phyloP scores from a whole-genome alignment of 2,113 vertebrate species.

The Rhabdomys dilectus region DNA sequence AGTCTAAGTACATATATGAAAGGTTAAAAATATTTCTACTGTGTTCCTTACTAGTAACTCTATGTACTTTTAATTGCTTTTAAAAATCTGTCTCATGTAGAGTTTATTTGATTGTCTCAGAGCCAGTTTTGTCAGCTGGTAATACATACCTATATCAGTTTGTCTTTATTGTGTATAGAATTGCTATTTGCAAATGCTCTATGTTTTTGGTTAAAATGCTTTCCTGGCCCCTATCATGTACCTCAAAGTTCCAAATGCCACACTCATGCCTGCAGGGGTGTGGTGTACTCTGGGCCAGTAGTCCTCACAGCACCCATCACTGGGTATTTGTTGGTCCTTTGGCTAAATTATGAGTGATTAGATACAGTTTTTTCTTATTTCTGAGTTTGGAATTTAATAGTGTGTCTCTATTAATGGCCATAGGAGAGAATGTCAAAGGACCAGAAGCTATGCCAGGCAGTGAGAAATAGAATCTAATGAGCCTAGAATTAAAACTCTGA shows the following conservation, averaged over 20 bases:
- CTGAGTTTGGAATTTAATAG: background rate
- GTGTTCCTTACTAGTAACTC: background rate
- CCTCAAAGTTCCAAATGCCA: background rate
- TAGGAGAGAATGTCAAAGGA: background rate
- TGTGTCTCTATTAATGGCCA: background rate
- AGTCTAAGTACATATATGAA: conserved; percentile 1
- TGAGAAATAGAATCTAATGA: background rate
- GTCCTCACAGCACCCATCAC: background rate
- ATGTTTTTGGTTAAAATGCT: background rate
- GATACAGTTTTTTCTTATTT: background rate
- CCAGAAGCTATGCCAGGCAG: background rate
- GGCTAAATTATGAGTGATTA: background rate
- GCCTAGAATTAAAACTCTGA: background rate
- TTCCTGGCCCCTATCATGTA: background rate
- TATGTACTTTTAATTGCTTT: background rate
- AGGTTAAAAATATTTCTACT: background rate
- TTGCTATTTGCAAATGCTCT: background rate
- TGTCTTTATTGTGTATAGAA: background rate
- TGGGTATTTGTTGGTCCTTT: background rate
- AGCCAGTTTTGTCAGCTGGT: background rate
- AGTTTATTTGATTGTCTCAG: background rate
- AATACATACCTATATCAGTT: background rate
- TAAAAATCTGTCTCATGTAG: background rate
- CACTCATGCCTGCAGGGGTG: background rate
- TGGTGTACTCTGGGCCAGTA: background rate